Evolutionary conservation across 1,140 invertebrate genomes (phyloP), one percentile per base, ranked within the genome.

Genomic region (Acromyrmex heyeri): DNA sequence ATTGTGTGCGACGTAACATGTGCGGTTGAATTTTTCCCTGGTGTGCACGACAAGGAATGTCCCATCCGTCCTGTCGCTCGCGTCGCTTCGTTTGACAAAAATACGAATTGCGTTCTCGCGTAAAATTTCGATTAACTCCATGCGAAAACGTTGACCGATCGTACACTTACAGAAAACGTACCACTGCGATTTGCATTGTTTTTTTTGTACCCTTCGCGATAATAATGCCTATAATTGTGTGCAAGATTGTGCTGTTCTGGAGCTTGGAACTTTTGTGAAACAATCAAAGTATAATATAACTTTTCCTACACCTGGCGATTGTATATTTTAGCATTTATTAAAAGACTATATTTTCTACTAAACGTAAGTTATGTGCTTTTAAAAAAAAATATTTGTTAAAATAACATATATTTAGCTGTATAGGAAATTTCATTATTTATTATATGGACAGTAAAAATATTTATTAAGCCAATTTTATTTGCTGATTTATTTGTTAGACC

Each of bases 81-180:
- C n/a, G 4, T 61, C 24, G 73, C 16, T 61, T 62, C 21, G 21
- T 57, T 65, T 44, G 62, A 24, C 38, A 69, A 69, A 69, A 69
- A 48, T 21, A 30, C 65, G 65, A 61, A 34, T 30, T 67, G 65
- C 34, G n/a, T 67, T 34, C 12, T 53, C 34, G 73, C 57, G 57
- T 27, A 18, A 24, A 59, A 50, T 14, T 16, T 24, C 59, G 27
- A 79, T 81, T 57, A 81, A 69, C 21, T 24, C 3, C 4, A 14
- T n/a, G n/a, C n/a, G 50, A 14, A 57, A 70, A 70, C 55, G 67
- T 24, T 70, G 18, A 50, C 8, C 0, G 55, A 30, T 73, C 34
- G 34, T 59, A 59, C 24, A 24, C 21, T 14, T 34, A 6, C 18
- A 8, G 18, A 34, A 21, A 34, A 10, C 14, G 12, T 6, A 50